Evolutionary conservation across 2,888 invertebrate species (phyloP), one percentile per base, ranked within the genome.

Genomic region (Sphinx pinastri): DNA sequence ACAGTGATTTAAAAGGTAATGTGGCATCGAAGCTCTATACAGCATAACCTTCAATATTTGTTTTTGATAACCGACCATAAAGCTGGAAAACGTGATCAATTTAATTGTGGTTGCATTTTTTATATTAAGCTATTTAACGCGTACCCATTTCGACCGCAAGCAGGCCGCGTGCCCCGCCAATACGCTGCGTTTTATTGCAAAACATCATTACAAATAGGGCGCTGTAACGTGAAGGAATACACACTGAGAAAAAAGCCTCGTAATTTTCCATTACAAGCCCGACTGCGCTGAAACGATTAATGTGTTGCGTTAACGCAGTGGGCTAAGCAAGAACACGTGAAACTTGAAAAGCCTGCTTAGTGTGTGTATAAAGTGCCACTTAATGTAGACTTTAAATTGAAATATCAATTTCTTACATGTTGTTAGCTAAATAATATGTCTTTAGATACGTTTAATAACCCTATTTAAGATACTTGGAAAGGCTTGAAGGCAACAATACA

Each of bases 121-220:
- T 57, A 57, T 16, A 59, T 59, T 14, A 12, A 19, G 16, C 13
- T 63, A 47, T 60, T 63, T 63, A 63, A 19, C 49, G 19, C 49
- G 63, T 19, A 11, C 63, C 68, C 71, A 80, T 78, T 75, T 79
- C 78, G 77, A 79, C 77, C 79, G 73, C 80, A 77, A 79, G 74
- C 72, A 79, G 78, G 74, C 79, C 80, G 79, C 81, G 79, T 81
- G 80, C 73, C 73, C 57, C 45, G 73, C 51, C 49, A 38, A 70
- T 47, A 47, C 10, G 4, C 60, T 60, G 49, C 63, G 49, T 63
- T 16, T 63, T 47, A 63, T 63, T 63, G 47, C 60, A 63, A 63
- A 63, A 63, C 16, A 6, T 38, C 38, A n/a, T 45, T 60, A 45
- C 11, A 14, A 60, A 45, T 60, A 45, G 10, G 58, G 60, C 45